A percentile compares a stretch with the other conserved stretches of the same genome.
phyloP scores from a whole-genome alignment of 2,797 vertebrate species.

The Nothura maculosa region DNA sequence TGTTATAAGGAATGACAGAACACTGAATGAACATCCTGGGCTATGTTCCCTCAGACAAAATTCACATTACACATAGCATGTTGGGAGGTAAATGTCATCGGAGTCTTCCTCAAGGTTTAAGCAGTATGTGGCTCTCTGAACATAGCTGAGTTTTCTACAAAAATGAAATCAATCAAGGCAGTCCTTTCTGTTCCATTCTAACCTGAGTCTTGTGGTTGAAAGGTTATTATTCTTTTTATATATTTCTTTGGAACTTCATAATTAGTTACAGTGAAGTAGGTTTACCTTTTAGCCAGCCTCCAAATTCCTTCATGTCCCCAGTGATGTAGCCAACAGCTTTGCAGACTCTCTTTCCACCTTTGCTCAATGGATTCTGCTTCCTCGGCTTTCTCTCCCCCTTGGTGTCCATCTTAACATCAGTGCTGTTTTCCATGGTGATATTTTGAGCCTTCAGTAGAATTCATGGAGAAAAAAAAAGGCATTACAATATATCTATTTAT shows the following conservation, averaged over 20 bases:
- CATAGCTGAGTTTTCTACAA: not conserved
- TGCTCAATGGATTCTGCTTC: constrained; percentile 43
- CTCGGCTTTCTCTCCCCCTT: not conserved
- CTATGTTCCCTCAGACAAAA: constrained; percentile 10
- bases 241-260: not conserved
- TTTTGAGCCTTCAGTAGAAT: constrained; percentile 27
- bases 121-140: not conserved
- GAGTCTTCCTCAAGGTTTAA: constrained; percentile 24
- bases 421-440: constrained; percentile 69
- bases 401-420: constrained; percentile 66
- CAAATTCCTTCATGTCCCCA: constrained; percentile 92
- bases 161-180: not conserved
- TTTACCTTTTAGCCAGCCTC: constrained; percentile 92
- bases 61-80: not conserved
- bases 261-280: not conserved
- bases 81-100: constrained; percentile 33
- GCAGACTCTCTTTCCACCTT: constrained; percentile 72
- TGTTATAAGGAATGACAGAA: not conserved
- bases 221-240: not conserved
- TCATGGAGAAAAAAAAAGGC: not conserved
- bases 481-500: not conserved
- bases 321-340: constrained; percentile 86
- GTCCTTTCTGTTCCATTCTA: not conserved
- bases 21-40: not conserved
- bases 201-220: not conserved